Conservation (phyloP, 2,797 vertebrate genomes). For the Argentina silus region DNA sequence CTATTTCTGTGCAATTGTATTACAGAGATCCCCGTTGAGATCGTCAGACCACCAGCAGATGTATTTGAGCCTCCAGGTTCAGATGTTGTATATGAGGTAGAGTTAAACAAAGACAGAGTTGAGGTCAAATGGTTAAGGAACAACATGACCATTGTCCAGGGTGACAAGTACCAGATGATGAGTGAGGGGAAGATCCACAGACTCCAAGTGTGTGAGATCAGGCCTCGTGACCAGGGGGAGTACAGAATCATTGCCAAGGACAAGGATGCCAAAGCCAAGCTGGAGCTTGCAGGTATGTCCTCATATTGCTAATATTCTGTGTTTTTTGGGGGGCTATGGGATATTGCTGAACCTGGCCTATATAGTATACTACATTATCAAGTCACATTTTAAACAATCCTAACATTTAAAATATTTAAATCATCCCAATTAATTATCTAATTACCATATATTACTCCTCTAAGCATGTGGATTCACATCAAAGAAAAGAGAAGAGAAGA, state of each 20-base stretch:
- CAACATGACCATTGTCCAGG: conserved; percentile 95
- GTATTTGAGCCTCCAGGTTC: conserved; percentile 88
- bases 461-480: too few species aligned
- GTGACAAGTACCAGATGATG: conserved; percentile 99
- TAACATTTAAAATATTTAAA: not conserved
- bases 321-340: not conserved
- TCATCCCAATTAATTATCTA: not conserved
- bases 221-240: conserved; percentile 94
- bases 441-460: too few species aligned
- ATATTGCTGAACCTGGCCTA: too few species aligned
- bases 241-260: conserved; percentile 96
- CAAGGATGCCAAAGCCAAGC: conserved; percentile 95
- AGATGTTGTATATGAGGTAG: conserved; percentile 91
- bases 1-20: conserved; percentile 30
- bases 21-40: conserved; percentile 94
- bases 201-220: conserved; percentile 94
- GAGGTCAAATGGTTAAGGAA: conserved; percentile 97
- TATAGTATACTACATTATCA: not conserved
- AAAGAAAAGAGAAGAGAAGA: too few species aligned
- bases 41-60: conserved; percentile 91
- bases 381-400: not conserved
- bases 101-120: conserved; percentile 95
- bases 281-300: conserved; percentile 91
- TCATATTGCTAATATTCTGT: not conserved
- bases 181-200: conserved; percentile 95